Evolutionary conservation across 2,888 invertebrate genomes (phyloP).

Genomic region (Aproaerema taeniolella): DNA sequence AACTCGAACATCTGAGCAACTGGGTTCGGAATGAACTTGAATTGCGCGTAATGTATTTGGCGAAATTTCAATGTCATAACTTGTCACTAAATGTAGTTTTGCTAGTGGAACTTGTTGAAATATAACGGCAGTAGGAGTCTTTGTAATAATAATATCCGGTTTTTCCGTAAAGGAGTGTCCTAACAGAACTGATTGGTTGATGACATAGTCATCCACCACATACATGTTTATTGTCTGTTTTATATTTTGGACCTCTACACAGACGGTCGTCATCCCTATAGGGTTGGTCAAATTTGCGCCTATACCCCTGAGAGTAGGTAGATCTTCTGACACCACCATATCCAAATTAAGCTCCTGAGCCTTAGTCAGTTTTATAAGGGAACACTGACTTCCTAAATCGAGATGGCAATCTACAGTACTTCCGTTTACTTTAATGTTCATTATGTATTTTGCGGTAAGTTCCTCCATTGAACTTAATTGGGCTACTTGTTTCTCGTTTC

Average conservation of each 20-base stretch:
- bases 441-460: not conserved
- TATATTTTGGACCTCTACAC: slow-evolving; percentile 20
- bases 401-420: too few relatives aligned
- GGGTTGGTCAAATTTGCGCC: slow-evolving; percentile 15
- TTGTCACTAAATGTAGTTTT: not conserved
- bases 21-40: not conserved
- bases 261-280: slow-evolving; percentile 13
- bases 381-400: not conserved
- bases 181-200: too few relatives aligned
- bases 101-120: slow-evolving; percentile 7
- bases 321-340: not conserved
- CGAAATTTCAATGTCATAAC: not conserved
- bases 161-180: slow-evolving; percentile 25
- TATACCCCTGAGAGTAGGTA: not conserved
- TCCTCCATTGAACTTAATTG: not conserved
- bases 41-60: not conserved
- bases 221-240: slow-evolving; percentile 16
- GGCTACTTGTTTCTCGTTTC: not conserved
- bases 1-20: too few relatives aligned
- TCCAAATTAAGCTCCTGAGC: not conserved
- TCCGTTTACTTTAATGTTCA: not conserved
- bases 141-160: slow-evolving; percentile 21
- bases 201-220: too few relatives aligned
- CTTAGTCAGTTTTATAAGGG: not conserved
- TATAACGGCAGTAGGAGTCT: slow-evolving; percentile 18